Base-by-base conservation (phyloP, 1,140 invertebrate species). In the Holcopasites calliopsidis region DNA sequence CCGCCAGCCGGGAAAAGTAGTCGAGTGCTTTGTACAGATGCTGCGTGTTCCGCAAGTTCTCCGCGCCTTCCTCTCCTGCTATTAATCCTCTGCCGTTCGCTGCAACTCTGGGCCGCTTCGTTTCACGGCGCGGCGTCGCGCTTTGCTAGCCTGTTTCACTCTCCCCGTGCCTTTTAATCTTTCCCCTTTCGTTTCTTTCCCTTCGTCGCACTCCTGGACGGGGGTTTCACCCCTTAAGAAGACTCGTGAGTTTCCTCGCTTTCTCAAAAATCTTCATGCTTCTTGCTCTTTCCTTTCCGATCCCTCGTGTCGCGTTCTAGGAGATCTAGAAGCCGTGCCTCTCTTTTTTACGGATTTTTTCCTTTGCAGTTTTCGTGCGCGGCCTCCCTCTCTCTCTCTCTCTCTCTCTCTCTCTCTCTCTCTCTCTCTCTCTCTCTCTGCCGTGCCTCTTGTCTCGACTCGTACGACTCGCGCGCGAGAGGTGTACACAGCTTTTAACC, bases 401-500 rank as follows among this genome's bases (percentile, higher is more conserved):
- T 31, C 54, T 50, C 10, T 40, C 61, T 64, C 35, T 18, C 21
- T 47, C 35, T 31, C 55, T 33, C 57, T 68, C 55, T 60, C 40
- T 58, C 60, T 42, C 8, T 18, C 26, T 40, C 38, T 18, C 13
- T 3, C 13, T 28, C 35, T 23, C 21, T 21, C 47, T 52, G 0
- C 38, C 47, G 8, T 35, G 28, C 47, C 33, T 28, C 55, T 38
- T 38, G 7, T 21, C 21, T 16, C 26, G 31, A 31, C 7, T 38
- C 42, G 2, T 11, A 21, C 23, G 44, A 33, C 35, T 35, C 44
- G 52, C 68, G 23, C 28, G 71, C 28, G 55, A 76, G 80, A 75
- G 40, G 66, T 76, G 52, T 75, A 61, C 82, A 72, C 68, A 73
- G 80, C 77, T 83, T 83, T 83, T 76, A 83, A 79, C 82, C 62